Base-by-base conservation (phyloP, 2,113 vertebrate genomes). In the Eubucco bourcierii region DNA sequence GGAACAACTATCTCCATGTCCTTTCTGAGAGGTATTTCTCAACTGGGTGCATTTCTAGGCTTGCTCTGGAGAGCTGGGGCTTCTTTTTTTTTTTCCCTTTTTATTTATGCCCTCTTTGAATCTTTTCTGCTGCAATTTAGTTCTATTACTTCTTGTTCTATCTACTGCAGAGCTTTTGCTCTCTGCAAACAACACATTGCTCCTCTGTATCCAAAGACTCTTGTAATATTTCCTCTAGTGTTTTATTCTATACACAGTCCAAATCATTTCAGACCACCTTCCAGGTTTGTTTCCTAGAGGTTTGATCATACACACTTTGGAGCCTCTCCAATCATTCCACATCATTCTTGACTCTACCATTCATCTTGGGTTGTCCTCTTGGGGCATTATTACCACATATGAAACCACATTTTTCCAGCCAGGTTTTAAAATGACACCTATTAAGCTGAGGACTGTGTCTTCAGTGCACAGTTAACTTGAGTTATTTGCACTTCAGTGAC, bases 401-500 rank as follows among this genome's bases (percentile, higher is more conserved):
- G 68, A 91, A 88, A 78, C 37, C 44, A 59, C 0, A 1, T 87
- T 93, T 95, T 94, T 77, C 68, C 68, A 95, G 64, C 2, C 68
- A 93, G 60, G 79, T 90, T 94, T 90, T 95, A 67, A 90, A 95
- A 90, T 71, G 5, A 60, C 85, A 61, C 82, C 72, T 80, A 52
- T 91, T 93, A 94, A 87, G 64, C 85, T 55, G 60, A 95, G 81
- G 31, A 10, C 55, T 82, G 67, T 63, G 39, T 84, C 96, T 94
- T 88, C 31, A 12, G 67, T 17, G 74, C 60, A 79, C 56, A 70
- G 75, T 93, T 95, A 96, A 94, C 71, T 66, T 90, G 90, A 96
- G 80, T 92, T 95, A 90, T 94, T 84, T 93, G 84, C 60, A 80
- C 71, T 82, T 33, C 34, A 87, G 77, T 70, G 84, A 87, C 59